phyloP scores from a whole-genome alignment of 2,797 vertebrate species.

The Cygnus olor region DNA sequence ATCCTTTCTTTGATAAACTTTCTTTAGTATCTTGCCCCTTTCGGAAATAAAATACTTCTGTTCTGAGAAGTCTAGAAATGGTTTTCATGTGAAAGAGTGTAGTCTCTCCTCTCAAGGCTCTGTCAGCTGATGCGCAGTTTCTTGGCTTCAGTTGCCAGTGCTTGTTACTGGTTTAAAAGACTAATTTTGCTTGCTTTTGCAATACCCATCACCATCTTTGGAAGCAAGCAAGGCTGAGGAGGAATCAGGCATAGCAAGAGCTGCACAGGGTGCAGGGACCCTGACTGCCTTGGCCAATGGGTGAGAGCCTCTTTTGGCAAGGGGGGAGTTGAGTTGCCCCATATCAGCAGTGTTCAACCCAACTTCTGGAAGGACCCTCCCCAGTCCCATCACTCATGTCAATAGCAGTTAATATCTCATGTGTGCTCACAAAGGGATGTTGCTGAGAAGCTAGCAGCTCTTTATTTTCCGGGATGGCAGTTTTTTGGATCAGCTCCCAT shows the following conservation, averaged over 20 bases:
- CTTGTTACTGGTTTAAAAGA: background rate
- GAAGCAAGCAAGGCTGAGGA: background rate
- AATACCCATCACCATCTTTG: background rate
- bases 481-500: background rate
- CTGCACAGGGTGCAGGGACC: background rate
- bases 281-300: accelerated
- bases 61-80: background rate
- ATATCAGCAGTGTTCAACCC: background rate
- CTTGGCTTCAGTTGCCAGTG: background rate
- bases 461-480: background rate
- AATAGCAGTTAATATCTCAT: background rate
- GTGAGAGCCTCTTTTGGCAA: background rate
- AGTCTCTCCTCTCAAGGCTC: background rate
- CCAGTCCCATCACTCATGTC: background rate
- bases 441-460: background rate
- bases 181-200: background rate
- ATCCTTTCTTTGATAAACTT: background rate
- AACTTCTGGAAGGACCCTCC: background rate
- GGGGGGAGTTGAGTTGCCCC: background rate
- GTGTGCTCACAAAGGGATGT: background rate
- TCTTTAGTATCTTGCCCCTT: background rate
- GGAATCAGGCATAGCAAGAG: background rate
- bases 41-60: accelerated
- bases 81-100: background rate
- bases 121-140: background rate